phyloP scores from a whole-genome alignment of 2,888 invertebrate genomes.

The Mesorhabditis belari region DNA sequence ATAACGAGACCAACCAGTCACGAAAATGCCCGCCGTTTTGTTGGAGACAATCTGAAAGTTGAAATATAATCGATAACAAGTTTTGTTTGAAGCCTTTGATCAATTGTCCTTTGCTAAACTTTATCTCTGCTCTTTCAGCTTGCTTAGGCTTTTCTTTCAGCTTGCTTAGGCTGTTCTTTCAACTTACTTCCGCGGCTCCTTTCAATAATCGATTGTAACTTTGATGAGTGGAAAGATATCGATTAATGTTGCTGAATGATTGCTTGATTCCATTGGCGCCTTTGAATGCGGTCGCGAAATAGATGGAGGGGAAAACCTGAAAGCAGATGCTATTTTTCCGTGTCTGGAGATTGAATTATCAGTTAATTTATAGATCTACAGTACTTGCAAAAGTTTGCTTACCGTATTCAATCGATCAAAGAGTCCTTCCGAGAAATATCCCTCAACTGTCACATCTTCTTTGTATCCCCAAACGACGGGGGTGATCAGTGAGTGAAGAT shows the following conservation, averaged over 20 bases:
- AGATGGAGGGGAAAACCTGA: conserved; percentile 66
- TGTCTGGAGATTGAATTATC: background rate
- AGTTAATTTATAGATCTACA: too few relatives aligned
- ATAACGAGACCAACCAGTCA: conserved; percentile 54
- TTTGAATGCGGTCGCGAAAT: conserved; percentile 79
- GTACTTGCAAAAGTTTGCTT: background rate
- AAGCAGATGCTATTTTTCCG: background rate
- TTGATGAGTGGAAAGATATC: conserved; percentile 69
- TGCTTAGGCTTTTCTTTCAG: conserved; percentile 2
- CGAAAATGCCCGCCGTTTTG: conserved; percentile 36
- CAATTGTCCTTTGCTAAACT: too few relatives aligned
- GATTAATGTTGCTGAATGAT: conserved; percentile 65
- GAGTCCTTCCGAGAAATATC: conserved; percentile 46
- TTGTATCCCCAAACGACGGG: conserved; percentile 48
- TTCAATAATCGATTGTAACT: conserved; percentile 63
- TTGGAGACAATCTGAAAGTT: conserved; percentile 4
- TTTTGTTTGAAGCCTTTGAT: too few relatives aligned
- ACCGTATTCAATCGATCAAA: conserved; percentile 34
- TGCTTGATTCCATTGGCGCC: conserved; percentile 74
- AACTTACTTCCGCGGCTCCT: conserved; percentile 6
- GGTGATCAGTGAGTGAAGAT: conserved; percentile 10
- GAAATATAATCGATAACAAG: background rate
- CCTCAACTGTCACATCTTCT: conserved; percentile 32
- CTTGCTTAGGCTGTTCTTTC: background rate
- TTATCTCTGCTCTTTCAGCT: too few relatives aligned